Conservation (phyloP, 2,888 invertebrate genomes). For the Tyria jacobaeae region DNA sequence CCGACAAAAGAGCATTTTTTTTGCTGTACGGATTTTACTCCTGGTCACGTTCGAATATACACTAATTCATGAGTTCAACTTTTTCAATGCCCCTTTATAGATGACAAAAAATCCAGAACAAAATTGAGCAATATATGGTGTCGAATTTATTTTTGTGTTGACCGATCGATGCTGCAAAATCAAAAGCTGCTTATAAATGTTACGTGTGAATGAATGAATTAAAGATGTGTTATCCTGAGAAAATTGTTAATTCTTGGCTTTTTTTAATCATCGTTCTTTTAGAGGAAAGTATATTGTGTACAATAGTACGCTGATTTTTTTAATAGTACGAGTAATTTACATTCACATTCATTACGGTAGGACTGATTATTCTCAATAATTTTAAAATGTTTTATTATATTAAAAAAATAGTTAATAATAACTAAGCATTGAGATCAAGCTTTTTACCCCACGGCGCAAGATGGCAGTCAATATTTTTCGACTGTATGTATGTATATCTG, state of each 20-base stretch:
- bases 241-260: no score
- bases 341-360: no score
- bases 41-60: constrained; percentile 67
- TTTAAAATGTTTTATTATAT: constrained; percentile 25
- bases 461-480: no score
- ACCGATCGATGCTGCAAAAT: constrained; percentile 71
- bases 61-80: constrained; percentile 67
- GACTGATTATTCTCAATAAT: neutral
- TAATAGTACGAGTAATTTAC: no score
- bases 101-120: constrained; percentile 62
- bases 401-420: constrained; percentile 37
- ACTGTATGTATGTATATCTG: no score
- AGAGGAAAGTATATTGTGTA: no score
- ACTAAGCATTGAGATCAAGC: constrained; percentile 32
- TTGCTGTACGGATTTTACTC: constrained; percentile 45
- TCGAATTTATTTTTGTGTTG: constrained; percentile 67
- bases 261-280: no score
- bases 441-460: no score
- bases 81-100: constrained; percentile 62
- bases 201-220: no score
- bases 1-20: constrained; percentile 48
- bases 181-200: constrained; percentile 67
- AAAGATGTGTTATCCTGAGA: no score
- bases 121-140: constrained; percentile 70
- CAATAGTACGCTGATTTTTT: no score